Evolutionary conservation across 2,113 vertebrate genomes (phyloP).

Genomic region (Mungos mungo): DNA sequence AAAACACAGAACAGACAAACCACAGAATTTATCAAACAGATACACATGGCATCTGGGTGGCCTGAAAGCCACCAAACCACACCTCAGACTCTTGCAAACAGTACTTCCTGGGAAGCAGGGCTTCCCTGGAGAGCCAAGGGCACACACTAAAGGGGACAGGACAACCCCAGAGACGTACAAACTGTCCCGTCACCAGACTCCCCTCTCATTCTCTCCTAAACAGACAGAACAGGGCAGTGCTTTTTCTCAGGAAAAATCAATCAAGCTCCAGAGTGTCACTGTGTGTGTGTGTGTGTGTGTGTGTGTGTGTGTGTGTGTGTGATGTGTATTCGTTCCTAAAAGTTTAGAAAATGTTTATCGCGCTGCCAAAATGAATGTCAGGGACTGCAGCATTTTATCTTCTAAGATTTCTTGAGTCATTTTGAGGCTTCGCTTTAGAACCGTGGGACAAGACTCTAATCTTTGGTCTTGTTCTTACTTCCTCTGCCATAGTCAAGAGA

Average conservation of each 20-base stretch:
- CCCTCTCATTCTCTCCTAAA: not conserved
- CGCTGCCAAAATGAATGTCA: not conserved
- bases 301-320: too few species aligned
- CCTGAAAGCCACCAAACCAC: not conserved
- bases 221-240: not conserved
- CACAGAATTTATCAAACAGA: conserved; percentile 67
- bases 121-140: not conserved
- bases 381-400: not conserved
- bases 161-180: not conserved
- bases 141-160: too few species aligned
- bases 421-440: not conserved
- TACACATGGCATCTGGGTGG: conserved; percentile 45
- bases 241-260: not conserved
- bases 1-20: conserved; percentile 52
- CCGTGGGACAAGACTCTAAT: not conserved
- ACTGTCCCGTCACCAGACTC: not conserved
- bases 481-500: not conserved
- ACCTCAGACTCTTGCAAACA: not conserved
- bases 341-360: conserved; percentile 28
- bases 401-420: not conserved
- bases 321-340: not conserved
- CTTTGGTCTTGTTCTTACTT: not conserved
- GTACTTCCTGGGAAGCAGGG: not conserved
- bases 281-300: too few species aligned
- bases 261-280: not conserved